A percentile compares a stretch with the other conserved stretches of the same genome.
Evolutionary conservation across 2,113 vertebrate genomes (phyloP).

Genomic region (Laticauda colubrina): DNA sequence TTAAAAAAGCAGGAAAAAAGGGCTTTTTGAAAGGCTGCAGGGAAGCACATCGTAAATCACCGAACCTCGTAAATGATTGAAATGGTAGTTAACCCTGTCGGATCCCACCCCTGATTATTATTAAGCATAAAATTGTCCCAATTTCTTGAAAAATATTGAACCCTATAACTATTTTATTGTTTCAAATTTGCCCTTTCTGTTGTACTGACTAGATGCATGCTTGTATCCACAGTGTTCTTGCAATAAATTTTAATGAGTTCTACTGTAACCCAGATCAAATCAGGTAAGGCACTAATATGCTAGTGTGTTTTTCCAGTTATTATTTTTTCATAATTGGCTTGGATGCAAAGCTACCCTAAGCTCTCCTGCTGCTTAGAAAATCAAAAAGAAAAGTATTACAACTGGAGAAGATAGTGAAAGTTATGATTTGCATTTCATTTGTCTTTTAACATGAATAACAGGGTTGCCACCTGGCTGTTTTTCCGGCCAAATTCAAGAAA

Average conservation of each 20-base stretch:
- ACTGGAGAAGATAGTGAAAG: neutral
- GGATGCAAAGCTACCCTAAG: neutral
- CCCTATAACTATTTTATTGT: neutral
- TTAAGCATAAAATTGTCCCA: conserved; percentile 15
- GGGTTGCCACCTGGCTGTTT: too few species aligned
- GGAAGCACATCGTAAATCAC: too few species aligned
- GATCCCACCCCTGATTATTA: too few species aligned
- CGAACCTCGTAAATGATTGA: too few species aligned
- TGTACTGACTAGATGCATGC: neutral
- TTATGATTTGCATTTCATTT: neutral
- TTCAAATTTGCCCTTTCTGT: neutral
- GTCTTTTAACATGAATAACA: neutral
- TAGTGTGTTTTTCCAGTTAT: neutral
- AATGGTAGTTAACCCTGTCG: too few species aligned
- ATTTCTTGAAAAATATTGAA: conserved; percentile 40
- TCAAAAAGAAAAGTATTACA: neutral
- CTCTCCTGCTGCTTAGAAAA: conserved; percentile 5
- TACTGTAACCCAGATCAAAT: neutral
- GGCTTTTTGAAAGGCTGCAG: too few species aligned
- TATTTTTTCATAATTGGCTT: conserved; percentile 7
- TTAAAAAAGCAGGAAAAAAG: too few species aligned
- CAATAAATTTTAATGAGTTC: neutral
- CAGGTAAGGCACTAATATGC: neutral
- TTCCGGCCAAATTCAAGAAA: too few species aligned
- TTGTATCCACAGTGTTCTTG: neutral